Percentiles rank a stretch among this genome's conserved stretches.
Conservation (phyloP, 2,888 invertebrate species). For the Chaitophorus viminalis region DNA sequence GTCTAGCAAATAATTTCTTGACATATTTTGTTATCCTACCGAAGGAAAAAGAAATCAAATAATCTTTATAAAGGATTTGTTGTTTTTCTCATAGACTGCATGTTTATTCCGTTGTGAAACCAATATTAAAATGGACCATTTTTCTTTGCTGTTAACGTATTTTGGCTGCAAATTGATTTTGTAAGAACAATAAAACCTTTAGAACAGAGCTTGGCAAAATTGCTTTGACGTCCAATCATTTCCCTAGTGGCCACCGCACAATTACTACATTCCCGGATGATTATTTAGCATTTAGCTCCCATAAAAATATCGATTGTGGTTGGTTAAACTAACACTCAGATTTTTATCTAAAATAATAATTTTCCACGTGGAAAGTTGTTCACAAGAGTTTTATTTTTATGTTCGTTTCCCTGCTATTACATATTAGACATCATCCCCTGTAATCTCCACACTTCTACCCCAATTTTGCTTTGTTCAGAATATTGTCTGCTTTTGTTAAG, state of each 20-base stretch:
- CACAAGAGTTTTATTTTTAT: slow-evolving; percentile 33
- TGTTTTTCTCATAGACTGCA: slow-evolving; percentile 15
- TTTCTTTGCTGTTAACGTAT: neutral
- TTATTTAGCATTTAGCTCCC: neutral
- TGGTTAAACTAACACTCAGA: neutral
- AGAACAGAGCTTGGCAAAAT: neutral
- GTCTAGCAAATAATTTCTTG: neutral
- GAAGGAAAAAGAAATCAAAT: slow-evolving; percentile 17
- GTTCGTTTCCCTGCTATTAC: neutral
- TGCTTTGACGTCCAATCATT: slow-evolving; percentile 19
- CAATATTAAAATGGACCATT: slow-evolving; percentile 13
- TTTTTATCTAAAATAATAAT: slow-evolving; percentile 37
- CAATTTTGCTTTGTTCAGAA: slow-evolving; percentile 21
- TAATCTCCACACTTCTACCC: neutral
- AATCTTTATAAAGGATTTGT: neutral
- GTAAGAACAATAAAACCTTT: neutral
- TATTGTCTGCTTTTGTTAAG: slow-evolving; percentile 45
- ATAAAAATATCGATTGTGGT: neutral
- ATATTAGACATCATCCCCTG: neutral
- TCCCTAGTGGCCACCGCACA: slow-evolving; percentile 29
- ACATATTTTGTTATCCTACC: neutral
- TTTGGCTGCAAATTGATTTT: slow-evolving; percentile 10
- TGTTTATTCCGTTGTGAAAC: neutral
- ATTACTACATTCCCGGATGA: slow-evolving; percentile 19
- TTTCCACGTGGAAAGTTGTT: slow-evolving; percentile 26